Percentiles rank a stretch among this genome's conserved stretches.
These are phyloP conservation scores for Hipparchia sbordonii DNA, from an alignment of 2,888 invertebrate species.

Conservation along the genomic window DNA sequence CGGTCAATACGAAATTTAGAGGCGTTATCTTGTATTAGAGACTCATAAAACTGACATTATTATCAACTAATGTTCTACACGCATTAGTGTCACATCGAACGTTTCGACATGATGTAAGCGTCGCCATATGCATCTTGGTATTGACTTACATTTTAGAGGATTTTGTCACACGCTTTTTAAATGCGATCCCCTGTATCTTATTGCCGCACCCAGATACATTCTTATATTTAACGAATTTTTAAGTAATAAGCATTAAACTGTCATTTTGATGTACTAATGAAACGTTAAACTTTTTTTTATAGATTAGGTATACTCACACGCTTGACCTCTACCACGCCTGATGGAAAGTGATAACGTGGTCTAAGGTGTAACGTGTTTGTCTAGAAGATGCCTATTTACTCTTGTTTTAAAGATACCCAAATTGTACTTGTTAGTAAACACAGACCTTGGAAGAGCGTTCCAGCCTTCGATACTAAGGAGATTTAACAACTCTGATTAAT, in stretches of 20 bases:
- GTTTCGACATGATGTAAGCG: slow-evolving; percentile 64
- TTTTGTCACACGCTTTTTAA: slow-evolving; percentile 30
- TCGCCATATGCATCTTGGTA: slow-evolving; percentile 48
- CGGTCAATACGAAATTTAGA: slow-evolving; percentile 50
- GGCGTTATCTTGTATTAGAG: slow-evolving; percentile 59
- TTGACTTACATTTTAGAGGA: slow-evolving; percentile 34
- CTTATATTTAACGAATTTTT: not conserved
- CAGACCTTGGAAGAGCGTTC: too few relatives aligned
- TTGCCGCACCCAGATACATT: not conserved
- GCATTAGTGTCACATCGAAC: slow-evolving; percentile 75
- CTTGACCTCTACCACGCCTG: too few relatives aligned
- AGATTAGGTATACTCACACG: too few relatives aligned
- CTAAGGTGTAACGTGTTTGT: too few relatives aligned
- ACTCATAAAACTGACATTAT: slow-evolving; percentile 74
- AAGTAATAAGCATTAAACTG: not conserved
- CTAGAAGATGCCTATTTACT: too few relatives aligned
- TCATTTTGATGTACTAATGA: too few relatives aligned
- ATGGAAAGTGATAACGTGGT: too few relatives aligned
- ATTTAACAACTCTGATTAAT: too few relatives aligned
- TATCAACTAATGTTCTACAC: slow-evolving; percentile 67
- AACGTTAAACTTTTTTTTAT: too few relatives aligned
- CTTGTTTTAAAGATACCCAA: too few relatives aligned
- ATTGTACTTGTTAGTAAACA: too few relatives aligned
- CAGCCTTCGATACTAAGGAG: too few relatives aligned
- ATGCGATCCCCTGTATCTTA: not conserved